phyloP scores from a whole-genome alignment of 2,797 vertebrate genomes.

The Darevskia mixta region DNA sequence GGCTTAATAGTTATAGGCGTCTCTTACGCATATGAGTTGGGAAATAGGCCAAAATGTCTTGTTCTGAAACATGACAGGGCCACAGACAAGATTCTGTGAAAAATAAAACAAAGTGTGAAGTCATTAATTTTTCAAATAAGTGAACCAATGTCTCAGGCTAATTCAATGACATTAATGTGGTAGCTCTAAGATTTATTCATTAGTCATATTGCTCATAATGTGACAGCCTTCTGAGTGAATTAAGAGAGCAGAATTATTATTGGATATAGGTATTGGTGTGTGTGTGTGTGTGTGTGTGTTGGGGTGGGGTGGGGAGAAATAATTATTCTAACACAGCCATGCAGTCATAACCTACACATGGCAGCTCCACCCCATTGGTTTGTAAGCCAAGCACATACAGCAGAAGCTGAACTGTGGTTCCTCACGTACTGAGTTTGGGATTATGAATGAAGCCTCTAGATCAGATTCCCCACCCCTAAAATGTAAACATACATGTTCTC shows the following conservation, averaged over 20 bases:
- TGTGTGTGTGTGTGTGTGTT: neutral
- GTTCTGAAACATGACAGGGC: neutral
- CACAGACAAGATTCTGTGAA: neutral
- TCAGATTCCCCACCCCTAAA: neutral
- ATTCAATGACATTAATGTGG: neutral
- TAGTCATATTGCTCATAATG: neutral
- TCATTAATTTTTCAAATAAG: neutral
- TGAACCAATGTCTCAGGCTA: neutral
- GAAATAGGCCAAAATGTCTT: neutral
- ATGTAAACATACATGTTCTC: neutral
- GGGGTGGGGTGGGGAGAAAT: too few relatives aligned
- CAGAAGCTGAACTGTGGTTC: neutral
- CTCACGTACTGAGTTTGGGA: neutral
- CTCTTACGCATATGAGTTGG: neutral
- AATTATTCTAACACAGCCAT: neutral
- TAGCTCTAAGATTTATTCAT: neutral
- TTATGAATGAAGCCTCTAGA: neutral
- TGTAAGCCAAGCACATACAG: neutral
- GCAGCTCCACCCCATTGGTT: neutral
- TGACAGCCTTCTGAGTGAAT: neutral
- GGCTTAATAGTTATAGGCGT: neutral
- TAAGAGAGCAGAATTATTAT: neutral
- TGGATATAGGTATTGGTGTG: neutral
- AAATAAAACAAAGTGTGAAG: neutral
- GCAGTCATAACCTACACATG: neutral